A percentile compares a stretch with the other conserved stretches of the same genome.
phyloP scores from a whole-genome alignment of 2,113 vertebrate genomes.

The Callospermophilus lateralis region DNA sequence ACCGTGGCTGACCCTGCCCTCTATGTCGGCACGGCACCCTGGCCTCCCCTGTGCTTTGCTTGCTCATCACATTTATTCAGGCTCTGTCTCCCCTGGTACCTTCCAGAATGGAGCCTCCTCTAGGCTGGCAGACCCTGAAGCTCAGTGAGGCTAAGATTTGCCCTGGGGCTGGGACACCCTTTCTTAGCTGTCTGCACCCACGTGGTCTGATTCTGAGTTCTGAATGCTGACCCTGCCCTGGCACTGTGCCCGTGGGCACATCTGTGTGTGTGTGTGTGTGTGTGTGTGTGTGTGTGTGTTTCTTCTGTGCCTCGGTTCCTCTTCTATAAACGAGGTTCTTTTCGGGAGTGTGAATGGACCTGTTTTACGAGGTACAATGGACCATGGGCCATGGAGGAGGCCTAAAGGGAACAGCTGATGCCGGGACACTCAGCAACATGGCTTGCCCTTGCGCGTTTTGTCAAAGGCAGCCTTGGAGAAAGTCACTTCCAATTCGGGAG shows the following conservation, averaged over 20 bases:
- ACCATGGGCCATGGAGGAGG: too few relatives aligned
- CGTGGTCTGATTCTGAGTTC: neutral
- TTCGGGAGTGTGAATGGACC: neutral
- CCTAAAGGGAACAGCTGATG: accelerated
- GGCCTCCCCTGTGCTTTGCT: neutral
- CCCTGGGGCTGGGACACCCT: neutral
- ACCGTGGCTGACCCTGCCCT: too few relatives aligned
- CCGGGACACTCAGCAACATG: too few relatives aligned
- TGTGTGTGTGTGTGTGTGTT: neutral
- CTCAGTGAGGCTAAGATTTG: neutral
- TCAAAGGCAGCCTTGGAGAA: neutral
- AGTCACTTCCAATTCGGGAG: neutral
- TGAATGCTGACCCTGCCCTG: neutral
- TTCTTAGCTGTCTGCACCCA: neutral
- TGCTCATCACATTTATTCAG: neutral
- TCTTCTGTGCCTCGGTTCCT: neutral
- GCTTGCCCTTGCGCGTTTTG: neutral
- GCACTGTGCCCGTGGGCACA: neutral
- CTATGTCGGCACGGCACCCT: too few relatives aligned
- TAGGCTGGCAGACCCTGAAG: neutral
- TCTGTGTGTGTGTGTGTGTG: too few relatives aligned
- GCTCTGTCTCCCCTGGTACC: neutral
- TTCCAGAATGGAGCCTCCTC: neutral
- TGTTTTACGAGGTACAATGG: neutral
- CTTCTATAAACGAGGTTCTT: neutral